phyloP scores from a whole-genome alignment of 2,888 invertebrate species.

The Ctenicera cuprea region DNA sequence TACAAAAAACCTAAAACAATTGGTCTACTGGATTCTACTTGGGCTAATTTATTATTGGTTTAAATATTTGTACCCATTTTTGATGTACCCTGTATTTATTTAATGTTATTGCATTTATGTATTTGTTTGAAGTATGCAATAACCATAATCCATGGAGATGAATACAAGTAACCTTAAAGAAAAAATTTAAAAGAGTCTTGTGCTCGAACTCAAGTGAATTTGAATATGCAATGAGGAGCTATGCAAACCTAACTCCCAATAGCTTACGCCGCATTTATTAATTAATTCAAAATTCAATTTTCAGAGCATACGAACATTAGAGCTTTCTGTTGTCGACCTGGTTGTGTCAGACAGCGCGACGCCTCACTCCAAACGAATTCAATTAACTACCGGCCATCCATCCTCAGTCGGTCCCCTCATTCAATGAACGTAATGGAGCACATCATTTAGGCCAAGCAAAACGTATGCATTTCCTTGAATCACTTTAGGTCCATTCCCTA shows the following conservation, averaged over 20 bases:
- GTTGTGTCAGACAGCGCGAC: constrained; percentile 46
- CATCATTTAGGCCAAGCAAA: constrained; percentile 49
- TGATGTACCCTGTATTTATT: no score
- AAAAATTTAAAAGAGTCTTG: no score
- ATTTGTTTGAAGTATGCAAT: no score
- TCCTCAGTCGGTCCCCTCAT: constrained; percentile 45
- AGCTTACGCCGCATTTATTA: constrained; percentile 15
- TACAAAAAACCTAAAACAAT: no score
- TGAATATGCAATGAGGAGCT: constrained; percentile 8
- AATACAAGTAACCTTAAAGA: no score
- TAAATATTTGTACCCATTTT: no score
- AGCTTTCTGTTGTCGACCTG: constrained; percentile 46
- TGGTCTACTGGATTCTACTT: no score
- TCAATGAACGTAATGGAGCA: constrained; percentile 49
- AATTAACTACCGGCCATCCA: constrained; percentile 50
- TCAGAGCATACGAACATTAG: constrained; percentile 40
- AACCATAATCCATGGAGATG: no score
- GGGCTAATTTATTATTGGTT: no score
- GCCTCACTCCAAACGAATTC: constrained; percentile 47
- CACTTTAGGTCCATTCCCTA: constrained; percentile 31
- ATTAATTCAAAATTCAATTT: constrained; percentile 42
- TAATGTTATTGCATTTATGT: no score
- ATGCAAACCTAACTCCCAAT: constrained; percentile 1
- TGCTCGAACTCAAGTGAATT: background rate
- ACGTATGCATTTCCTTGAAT: constrained; percentile 47